Conservation (phyloP, 1,140 invertebrate species). For the Papilio helenus region DNA sequence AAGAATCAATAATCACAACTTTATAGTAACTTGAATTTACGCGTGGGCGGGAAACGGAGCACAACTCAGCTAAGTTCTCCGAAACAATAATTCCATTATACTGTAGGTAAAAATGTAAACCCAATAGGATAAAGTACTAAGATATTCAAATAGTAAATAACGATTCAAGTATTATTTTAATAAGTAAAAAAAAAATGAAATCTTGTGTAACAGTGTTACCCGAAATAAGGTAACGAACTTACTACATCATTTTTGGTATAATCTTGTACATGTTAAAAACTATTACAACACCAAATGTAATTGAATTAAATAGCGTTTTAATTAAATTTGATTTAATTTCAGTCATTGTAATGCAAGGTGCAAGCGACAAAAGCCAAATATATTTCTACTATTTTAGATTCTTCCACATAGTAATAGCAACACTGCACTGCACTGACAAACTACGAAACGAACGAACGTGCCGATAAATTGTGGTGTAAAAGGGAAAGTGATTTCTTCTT, state of each 20-base stretch:
- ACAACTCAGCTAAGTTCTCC: neutral
- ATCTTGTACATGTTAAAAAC: neutral
- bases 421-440: neutral
- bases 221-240: neutral
- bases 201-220: neutral
- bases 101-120: neutral
- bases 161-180: too few relatives aligned
- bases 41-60: neutral
- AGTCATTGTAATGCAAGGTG: neutral
- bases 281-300: neutral
- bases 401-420: neutral
- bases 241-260: too few relatives aligned
- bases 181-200: neutral
- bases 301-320: too few relatives aligned
- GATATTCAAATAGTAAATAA: neutral
- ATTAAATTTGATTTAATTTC: too few relatives aligned
- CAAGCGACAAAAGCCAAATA: neutral
- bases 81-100: neutral
- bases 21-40: neutral
- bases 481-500: constrained; percentile 5
- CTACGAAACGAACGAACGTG: neutral
- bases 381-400: neutral
- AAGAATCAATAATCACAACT: neutral
- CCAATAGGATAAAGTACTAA: neutral
- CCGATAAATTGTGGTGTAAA: neutral